Conservation (phyloP, 2,888 invertebrate genomes). For the Ethmia dodecea region DNA sequence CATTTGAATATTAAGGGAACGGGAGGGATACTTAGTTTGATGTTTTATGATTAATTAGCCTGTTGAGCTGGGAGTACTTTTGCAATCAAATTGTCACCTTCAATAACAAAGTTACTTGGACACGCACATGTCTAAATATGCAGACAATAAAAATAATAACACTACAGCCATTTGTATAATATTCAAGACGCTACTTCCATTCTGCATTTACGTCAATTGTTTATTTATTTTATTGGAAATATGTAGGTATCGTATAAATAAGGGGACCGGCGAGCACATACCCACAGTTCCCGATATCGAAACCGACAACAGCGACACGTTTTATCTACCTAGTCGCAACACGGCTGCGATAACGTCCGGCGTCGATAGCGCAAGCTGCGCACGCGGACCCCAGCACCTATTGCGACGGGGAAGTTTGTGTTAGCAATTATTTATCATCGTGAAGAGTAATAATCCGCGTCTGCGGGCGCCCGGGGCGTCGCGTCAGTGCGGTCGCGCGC, state of each 20-base stretch:
- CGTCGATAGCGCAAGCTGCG: conserved; percentile 42
- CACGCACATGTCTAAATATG: no score
- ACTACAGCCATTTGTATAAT: no score
- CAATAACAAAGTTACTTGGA: no score
- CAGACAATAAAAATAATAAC: no score
- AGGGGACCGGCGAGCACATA: conserved; percentile 37
- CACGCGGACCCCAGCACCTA: conserved; percentile 37
- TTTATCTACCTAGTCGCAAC: conserved; percentile 31
- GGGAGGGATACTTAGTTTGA: no score
- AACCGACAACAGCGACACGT: conserved; percentile 37
- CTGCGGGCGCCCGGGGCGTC: conserved; percentile 31
- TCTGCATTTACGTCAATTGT: conserved; percentile 35
- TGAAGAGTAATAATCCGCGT: conserved; percentile 54
- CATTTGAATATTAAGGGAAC: no score
- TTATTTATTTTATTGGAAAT: conserved; percentile 34
- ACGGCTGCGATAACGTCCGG: conserved; percentile 51
- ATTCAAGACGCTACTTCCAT: no score
- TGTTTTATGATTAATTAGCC: no score
- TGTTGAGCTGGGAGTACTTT: no score
- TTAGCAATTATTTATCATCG: conserved; percentile 50
- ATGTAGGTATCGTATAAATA: conserved; percentile 31
- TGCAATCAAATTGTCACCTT: no score
- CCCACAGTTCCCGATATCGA: conserved; percentile 45
- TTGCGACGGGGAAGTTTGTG: conserved; percentile 50
- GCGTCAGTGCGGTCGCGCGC: conserved; percentile 34